These are phyloP conservation scores for Channallabes apus DNA, from an alignment of 2,797 vertebrate species.

Conservation along the genomic window DNA sequence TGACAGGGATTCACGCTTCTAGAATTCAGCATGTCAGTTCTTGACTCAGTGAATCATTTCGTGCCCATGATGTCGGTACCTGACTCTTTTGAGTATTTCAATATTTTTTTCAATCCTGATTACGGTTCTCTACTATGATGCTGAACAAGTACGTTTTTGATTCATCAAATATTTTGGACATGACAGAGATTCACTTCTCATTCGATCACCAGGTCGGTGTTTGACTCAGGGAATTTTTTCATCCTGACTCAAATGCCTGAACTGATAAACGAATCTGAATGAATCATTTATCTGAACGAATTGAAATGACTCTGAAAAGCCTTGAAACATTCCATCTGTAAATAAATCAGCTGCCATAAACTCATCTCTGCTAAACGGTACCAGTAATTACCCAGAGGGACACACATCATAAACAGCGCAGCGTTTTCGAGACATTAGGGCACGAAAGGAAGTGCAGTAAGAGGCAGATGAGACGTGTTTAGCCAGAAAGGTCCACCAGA, in stretches of 20 bases:
- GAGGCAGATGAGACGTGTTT: constrained; percentile 11
- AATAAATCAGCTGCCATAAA: background rate
- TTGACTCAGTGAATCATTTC: background rate
- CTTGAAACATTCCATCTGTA: background rate
- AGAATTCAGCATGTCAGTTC: background rate
- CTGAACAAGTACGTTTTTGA: too few species aligned
- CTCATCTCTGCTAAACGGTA: constrained; percentile 9
- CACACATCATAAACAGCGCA: background rate
- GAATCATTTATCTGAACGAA: background rate
- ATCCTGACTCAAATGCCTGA: background rate
- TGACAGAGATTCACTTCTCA: too few species aligned
- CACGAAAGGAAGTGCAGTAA: constrained; percentile 10
- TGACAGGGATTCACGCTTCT: background rate
- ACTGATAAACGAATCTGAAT: background rate
- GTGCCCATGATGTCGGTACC: too few species aligned
- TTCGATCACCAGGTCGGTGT: too few species aligned
- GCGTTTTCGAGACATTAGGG: background rate
- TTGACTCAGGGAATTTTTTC: too few species aligned
- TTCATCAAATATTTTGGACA: too few species aligned
- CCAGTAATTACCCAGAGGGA: background rate
- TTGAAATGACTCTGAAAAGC: background rate
- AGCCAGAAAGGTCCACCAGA: background rate
- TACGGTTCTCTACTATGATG: too few species aligned
- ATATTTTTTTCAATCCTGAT: too few species aligned
- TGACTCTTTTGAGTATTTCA: too few species aligned